These are phyloP conservation scores for Spheniscus humboldti DNA, from an alignment of 2,797 vertebrate genomes.

Conservation along the genomic window DNA sequence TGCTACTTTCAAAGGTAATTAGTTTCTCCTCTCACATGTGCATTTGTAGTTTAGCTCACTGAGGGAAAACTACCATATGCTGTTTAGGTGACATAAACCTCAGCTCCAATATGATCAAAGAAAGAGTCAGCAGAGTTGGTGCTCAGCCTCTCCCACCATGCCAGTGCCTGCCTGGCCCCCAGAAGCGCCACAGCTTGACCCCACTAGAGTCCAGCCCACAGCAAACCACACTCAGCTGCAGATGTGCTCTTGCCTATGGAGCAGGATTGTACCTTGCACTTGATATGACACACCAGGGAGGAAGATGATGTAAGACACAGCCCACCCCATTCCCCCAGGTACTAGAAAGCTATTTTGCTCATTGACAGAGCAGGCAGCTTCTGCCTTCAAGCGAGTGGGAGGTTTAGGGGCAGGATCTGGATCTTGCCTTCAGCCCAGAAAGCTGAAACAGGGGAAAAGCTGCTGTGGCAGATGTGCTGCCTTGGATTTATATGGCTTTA, in stretches of 20 bases:
- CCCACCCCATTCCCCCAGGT: neutral
- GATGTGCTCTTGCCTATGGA: neutral
- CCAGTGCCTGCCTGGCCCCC: rapidly evolving
- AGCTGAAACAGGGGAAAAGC: neutral
- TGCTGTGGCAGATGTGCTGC: neutral
- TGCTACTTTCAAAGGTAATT: neutral
- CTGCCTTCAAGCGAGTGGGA: neutral
- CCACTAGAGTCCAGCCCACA: neutral
- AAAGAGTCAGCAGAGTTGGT: neutral
- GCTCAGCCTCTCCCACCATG: neutral
- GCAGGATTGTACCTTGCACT: neutral
- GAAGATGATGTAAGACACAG: neutral
- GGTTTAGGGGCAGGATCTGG: neutral
- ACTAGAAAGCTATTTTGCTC: neutral
- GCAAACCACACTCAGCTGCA: neutral
- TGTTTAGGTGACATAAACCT: neutral
- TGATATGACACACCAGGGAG: neutral
- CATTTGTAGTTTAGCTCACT: neutral
- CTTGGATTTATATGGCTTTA: neutral
- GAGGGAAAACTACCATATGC: neutral
- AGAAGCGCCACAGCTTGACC: neutral
- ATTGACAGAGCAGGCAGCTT: neutral
- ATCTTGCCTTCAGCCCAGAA: neutral
- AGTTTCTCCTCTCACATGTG: neutral
- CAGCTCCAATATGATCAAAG: neutral